Evolutionary conservation across 2,113 vertebrate species (phyloP).

Genomic region (Silurus meridionalis): DNA sequence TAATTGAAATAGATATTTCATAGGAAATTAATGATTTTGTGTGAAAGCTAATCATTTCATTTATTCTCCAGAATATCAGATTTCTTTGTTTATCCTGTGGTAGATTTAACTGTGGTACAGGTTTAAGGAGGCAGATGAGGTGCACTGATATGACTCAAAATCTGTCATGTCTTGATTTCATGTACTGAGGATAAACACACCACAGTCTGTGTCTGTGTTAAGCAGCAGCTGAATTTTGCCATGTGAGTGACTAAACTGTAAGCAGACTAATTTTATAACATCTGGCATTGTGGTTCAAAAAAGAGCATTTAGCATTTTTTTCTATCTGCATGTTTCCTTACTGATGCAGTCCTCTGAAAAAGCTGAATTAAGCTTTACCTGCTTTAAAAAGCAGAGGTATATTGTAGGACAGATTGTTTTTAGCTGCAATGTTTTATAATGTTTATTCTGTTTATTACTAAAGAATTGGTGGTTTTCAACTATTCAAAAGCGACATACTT

Average conservation of each 20-base stretch:
- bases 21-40: too few species aligned
- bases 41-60: neutral
- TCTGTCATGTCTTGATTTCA: neutral
- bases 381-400: slow-evolving; percentile 48
- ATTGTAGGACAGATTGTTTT: slow-evolving; percentile 1
- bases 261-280: slow-evolving; percentile 63
- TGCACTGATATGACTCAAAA: slow-evolving; percentile 31
- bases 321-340: slow-evolving; percentile 56
- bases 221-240: neutral
- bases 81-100: slow-evolving; percentile 73
- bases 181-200: neutral
- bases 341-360: slow-evolving; percentile 59
- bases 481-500: neutral
- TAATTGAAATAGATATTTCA: neutral
- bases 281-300: slow-evolving; percentile 63
- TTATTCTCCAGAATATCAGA: neutral
- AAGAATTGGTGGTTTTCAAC: neutral
- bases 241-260: slow-evolving; percentile 35
- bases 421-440: neutral
- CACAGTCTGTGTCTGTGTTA: neutral
- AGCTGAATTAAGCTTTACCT: slow-evolving; percentile 56
- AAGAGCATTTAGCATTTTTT: slow-evolving; percentile 53
- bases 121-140: slow-evolving; percentile 45
- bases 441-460: neutral
- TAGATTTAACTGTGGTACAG: neutral